Evolutionary conservation across 2,797 vertebrate species (phyloP).

Genomic region (Natrix natrix): DNA sequence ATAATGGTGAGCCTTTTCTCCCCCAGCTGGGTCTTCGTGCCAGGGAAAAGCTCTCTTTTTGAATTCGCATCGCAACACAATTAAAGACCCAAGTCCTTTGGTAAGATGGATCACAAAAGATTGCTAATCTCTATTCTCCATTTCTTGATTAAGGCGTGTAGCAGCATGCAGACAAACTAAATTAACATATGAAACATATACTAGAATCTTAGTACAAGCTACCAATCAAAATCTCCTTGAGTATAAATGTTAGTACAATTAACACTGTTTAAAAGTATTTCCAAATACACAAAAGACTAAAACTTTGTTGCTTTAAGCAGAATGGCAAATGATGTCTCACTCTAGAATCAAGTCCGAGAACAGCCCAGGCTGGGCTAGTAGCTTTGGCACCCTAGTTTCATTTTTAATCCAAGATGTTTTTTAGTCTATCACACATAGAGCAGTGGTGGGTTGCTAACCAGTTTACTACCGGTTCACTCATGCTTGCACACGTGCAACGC

Average conservation of each 20-base stretch:
- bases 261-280: background rate
- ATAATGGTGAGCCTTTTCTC: background rate
- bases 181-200: background rate
- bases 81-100: background rate
- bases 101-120: background rate
- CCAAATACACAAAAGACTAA: background rate
- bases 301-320: background rate
- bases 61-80: background rate
- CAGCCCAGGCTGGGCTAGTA: no score
- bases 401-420: background rate
- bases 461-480: no score
- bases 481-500: no score
- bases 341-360: background rate
- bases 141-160: background rate
- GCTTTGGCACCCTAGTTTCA: background rate
- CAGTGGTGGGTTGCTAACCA: no score
- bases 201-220: background rate
- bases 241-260: background rate
- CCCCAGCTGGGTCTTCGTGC: background rate
- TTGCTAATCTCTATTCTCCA: background rate
- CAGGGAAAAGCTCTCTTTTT: background rate
- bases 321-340: background rate
- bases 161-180: background rate
- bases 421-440: background rate
- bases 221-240: background rate